Percentiles rank a stretch among this genome's conserved stretches.
Conservation (phyloP, 2,888 invertebrate genomes). For the Cenopis cana region DNA sequence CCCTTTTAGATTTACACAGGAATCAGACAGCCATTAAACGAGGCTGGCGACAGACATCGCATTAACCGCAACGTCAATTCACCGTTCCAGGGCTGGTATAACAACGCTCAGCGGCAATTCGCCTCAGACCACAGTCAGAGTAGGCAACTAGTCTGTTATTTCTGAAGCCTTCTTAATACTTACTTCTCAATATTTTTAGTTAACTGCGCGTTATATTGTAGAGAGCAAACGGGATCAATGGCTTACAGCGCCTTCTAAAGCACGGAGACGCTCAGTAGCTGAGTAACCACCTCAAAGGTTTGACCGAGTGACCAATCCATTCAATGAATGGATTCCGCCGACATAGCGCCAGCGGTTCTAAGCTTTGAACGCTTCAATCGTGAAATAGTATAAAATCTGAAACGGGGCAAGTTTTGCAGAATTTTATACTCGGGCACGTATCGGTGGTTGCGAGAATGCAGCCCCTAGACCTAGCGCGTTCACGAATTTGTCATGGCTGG, state of each 20-base stretch:
- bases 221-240: not conserved
- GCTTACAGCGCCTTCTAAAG: too few relatives aligned
- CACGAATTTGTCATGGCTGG: conserved; percentile 24
- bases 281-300: not conserved
- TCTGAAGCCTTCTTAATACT: not conserved
- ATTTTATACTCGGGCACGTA: not conserved
- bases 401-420: not conserved
- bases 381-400: not conserved
- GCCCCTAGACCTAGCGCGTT: conserved; percentile 1
- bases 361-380: not conserved
- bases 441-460: not conserved
- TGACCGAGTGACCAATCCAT: not conserved
- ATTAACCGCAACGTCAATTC: conserved; percentile 21
- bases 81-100: not conserved
- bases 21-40: conserved; percentile 13
- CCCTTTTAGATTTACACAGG: not conserved
- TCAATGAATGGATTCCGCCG: not conserved
- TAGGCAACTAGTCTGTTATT: not conserved
- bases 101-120: not conserved
- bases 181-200: too few relatives aligned
- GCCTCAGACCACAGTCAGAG: not conserved
- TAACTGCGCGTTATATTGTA: too few relatives aligned
- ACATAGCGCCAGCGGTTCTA: not conserved
- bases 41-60: conserved; percentile 19
- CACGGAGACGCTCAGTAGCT: not conserved